Evolutionary conservation across 2,888 invertebrate genomes (phyloP), one percentile per base, ranked within the genome.

Genomic region (Scelioninae gen. 2): DNA sequence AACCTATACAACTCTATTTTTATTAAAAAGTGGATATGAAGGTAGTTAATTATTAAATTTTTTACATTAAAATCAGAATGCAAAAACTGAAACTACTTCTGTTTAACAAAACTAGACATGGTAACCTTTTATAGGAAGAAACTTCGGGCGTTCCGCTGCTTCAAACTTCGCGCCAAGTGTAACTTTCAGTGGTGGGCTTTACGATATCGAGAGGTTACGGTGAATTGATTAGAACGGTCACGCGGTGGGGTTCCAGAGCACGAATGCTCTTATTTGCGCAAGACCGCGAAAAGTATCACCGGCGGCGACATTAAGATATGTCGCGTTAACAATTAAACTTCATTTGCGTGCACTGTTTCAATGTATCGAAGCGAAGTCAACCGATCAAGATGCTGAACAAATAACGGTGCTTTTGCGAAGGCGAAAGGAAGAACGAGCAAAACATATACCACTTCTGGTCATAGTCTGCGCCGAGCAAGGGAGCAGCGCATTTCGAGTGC

Each of bases 351-450:
- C 16, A 18, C 39, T 22, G n/a, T 41, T 41, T 19, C 22, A 22
- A 4, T 16, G 18, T 9, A 37, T 11, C 16, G 18, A 33, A 57
- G 31, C 7, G 28, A 39, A 58, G 25, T 16, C 18, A 50, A 33
- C 4, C 31, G 33, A 58, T 6, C 50, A 58, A 43, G 50, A 50
- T 7, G 15, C 35, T 35, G 43, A 67, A 28, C 53, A 33, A 37
- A 39, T 60, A 68, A 68, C 68, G 68, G 68, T 60, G 46, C 11
- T 25, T 22, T n/a, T 19, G 13, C 10, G 53, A 45, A 68, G 60
- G 68, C 68, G 68, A 68, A 68, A 68, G 68, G 68, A 68, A 52
- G 37, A 52, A 53, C 68, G 39, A 60, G 58, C 58, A 52, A 58
- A 67, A 50, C 28, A 46, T 9, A 19, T 10, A 25, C 58, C 10